phyloP scores from a whole-genome alignment of 2,888 invertebrate species.

The Atrina japonica region DNA sequence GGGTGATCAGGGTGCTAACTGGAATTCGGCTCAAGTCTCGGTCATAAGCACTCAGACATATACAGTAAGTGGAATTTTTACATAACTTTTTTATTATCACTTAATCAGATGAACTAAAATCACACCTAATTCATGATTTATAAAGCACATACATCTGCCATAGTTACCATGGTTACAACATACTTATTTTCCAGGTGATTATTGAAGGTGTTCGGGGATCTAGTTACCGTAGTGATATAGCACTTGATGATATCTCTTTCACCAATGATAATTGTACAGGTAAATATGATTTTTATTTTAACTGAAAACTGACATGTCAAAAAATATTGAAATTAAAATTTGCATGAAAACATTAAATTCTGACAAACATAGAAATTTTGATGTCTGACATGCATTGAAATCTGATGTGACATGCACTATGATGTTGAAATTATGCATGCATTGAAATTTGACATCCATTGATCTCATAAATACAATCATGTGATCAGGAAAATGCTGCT shows the following conservation, averaged over 20 bases:
- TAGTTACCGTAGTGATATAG: constrained; percentile 66
- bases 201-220: constrained; percentile 69
- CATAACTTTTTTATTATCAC: neutral
- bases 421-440: no score
- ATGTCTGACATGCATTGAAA: no score
- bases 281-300: no score
- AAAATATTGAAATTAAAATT: no score
- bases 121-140: neutral
- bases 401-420: no score
- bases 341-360: no score
- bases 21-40: constrained; percentile 66
- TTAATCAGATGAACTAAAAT: neutral
- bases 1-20: constrained; percentile 62
- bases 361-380: no score
- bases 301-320: no score
- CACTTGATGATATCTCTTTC: constrained; percentile 69
- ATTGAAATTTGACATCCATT: no score
- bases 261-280: constrained; percentile 59
- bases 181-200: constrained; percentile 55
- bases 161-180: no score
- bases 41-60: constrained; percentile 46
- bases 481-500: no score
- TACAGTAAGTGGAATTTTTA: constrained; percentile 41
- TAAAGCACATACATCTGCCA: neutral
- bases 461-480: no score